Evolutionary conservation across 2,113 vertebrate species (phyloP).

Genomic region (Balaeniceps rex): DNA sequence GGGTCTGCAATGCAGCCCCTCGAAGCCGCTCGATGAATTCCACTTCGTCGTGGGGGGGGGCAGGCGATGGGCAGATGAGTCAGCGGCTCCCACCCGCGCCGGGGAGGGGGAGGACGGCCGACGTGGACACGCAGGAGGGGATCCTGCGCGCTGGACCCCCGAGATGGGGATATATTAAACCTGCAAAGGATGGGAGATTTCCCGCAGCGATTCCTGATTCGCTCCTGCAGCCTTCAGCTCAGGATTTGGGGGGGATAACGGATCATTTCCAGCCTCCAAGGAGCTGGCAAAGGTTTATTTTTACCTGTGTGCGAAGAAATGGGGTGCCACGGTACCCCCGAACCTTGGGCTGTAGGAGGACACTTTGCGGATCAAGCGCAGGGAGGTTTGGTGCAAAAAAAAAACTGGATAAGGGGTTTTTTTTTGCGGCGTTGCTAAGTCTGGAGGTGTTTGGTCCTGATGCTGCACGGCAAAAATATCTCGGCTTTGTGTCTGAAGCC

Average conservation of each 20-base stretch:
- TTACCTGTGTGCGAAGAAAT: fast-evolving
- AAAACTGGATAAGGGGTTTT: fast-evolving
- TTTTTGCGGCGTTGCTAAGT: fast-evolving
- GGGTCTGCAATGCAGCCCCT: constrained; percentile 78
- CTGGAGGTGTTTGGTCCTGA: neutral
- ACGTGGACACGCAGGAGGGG: neutral
- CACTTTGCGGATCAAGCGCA: fast-evolving
- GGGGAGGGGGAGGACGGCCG: neutral
- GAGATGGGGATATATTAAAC: fast-evolving
- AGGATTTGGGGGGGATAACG: fast-evolving
- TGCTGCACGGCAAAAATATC: neutral
- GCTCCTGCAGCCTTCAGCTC: neutral
- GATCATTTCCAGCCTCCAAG: fast-evolving
- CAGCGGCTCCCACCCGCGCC: constrained; percentile 9
- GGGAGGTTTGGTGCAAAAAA: neutral
- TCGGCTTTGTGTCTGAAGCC: neutral
- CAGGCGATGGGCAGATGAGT: constrained; percentile 22
- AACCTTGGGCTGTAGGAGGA: neutral
- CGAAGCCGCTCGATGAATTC: neutral
- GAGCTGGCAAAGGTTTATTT: neutral
- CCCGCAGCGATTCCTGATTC: fast-evolving
- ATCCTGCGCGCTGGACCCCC: neutral
- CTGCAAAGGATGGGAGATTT: neutral
- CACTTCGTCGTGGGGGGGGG: neutral
- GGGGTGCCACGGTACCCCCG: neutral